Evolutionary conservation across 92 coral and sea anemone genomes (phyloP).

Genomic region (Phenganax marumi): DNA sequence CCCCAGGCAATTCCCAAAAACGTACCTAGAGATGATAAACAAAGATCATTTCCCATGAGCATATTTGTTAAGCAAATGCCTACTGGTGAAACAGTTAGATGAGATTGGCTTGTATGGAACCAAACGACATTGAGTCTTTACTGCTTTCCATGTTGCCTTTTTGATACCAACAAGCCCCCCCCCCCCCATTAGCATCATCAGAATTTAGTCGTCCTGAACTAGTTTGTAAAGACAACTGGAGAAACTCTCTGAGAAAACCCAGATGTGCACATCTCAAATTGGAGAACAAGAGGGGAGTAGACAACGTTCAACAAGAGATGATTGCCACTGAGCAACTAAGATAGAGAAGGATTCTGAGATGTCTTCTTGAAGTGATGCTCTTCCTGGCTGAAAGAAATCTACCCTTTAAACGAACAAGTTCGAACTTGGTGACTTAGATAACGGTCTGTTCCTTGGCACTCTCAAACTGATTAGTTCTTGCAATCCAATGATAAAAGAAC

Average conservation of each 20-base stretch:
- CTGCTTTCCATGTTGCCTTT: slow-evolving; percentile 2
- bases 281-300: not conserved
- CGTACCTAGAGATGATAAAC: not conserved
- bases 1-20: not conserved
- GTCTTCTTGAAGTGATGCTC: not conserved
- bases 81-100: not conserved
- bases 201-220: not conserved
- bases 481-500: not conserved
- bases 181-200: not conserved
- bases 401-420: slow-evolving; percentile 9
- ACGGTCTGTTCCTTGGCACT: slow-evolving; percentile 3
- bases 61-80: not conserved
- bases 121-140: not conserved
- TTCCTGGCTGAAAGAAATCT: not conserved
- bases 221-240: slow-evolving; percentile 3
- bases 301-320: not conserved
- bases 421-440: slow-evolving; percentile 1
- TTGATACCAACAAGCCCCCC: not conserved
- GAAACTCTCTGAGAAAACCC: not conserved
- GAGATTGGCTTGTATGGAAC: slow-evolving; percentile 13
- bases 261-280: not conserved
- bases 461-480: slow-evolving; percentile 2
- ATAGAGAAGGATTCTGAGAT: not conserved
- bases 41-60: not conserved
- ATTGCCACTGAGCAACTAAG: not conserved